A percentile compares a stretch with the other conserved stretches of the same genome.
Conservation (phyloP, 2,113 vertebrate genomes). For the Uria aalge region DNA sequence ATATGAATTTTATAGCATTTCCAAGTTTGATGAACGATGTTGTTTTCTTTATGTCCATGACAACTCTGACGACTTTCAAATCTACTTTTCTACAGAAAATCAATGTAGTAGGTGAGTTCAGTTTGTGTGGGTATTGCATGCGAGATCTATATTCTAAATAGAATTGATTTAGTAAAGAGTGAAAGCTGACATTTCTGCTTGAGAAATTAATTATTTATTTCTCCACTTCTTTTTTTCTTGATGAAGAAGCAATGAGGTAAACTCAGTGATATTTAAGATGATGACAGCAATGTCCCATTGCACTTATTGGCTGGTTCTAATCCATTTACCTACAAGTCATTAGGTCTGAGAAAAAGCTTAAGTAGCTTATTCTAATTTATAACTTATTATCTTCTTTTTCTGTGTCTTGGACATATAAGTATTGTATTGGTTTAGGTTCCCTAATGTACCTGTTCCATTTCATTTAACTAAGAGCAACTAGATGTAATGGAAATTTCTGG, state of each 20-base stretch:
- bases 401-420: background rate
- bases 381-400: background rate
- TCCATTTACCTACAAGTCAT: background rate
- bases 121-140: background rate
- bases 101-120: constrained; percentile 88
- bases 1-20: constrained; percentile 80
- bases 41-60: constrained; percentile 95
- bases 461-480: background rate
- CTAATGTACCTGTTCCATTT: background rate
- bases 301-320: background rate
- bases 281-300: background rate
- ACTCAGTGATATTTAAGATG: background rate
- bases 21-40: constrained; percentile 93
- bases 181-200: background rate
- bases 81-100: constrained; percentile 93
- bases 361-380: background rate
- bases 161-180: background rate
- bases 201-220: background rate
- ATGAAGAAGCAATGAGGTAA: background rate
- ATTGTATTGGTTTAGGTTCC: background rate
- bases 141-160: background rate
- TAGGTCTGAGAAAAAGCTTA: background rate
- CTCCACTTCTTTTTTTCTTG: background rate
- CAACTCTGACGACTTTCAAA: constrained; percentile 96
- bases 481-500: background rate